Conservation (phyloP, 2,113 vertebrate species). For the Bolborhynchus lineola region DNA sequence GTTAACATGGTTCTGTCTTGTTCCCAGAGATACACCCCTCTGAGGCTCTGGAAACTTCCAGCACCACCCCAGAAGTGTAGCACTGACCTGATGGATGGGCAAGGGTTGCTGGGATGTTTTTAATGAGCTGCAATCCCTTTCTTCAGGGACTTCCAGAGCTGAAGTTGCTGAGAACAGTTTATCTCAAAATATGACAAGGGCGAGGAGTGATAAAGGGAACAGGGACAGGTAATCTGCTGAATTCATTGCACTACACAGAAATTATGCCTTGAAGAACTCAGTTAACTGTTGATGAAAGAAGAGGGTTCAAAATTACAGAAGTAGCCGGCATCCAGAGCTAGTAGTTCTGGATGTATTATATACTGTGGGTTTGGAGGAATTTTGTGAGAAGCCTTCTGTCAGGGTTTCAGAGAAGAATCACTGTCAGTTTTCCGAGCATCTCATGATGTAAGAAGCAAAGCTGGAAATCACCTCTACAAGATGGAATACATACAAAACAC, state of each 20-base stretch:
- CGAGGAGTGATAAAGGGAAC: neutral
- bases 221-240: neutral
- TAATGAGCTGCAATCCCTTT: neutral
- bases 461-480: neutral
- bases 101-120: neutral
- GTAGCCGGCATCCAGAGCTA: neutral
- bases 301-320: neutral
- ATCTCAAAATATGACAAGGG: neutral
- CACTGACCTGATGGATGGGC: neutral
- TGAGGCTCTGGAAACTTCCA: neutral
- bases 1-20: neutral
- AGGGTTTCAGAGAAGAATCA: neutral
- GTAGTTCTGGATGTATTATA: neutral
- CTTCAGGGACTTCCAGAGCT: neutral
- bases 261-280: neutral
- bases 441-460: neutral
- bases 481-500: neutral
- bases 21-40: neutral
- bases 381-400: neutral
- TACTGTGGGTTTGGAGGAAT: neutral
- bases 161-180: neutral
- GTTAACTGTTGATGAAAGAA: neutral
- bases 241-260: neutral
- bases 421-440: neutral
- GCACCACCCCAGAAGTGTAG: neutral